A percentile compares a stretch with the other conserved stretches of the same genome.
phyloP scores from a whole-genome alignment of 1,140 invertebrate genomes.

The Aphelenchoides besseyi region DNA sequence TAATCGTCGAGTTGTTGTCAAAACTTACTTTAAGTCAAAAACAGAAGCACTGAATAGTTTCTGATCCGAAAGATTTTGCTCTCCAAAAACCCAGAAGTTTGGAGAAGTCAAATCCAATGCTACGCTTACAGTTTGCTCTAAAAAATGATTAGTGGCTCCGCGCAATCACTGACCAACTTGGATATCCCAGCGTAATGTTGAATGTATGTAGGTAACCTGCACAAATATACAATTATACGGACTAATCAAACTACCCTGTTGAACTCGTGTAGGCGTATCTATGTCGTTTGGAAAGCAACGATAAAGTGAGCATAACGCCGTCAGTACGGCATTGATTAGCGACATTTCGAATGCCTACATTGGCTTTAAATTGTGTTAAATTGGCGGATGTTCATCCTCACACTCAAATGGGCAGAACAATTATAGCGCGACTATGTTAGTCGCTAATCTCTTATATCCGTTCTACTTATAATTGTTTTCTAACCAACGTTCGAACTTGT shows the following conservation, averaged over 20 bases:
- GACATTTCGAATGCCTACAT: conserved; percentile 1
- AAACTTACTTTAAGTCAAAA: neutral
- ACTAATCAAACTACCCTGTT: neutral
- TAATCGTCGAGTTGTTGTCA: neutral
- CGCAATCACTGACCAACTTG: too few species aligned
- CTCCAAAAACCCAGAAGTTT: conserved; percentile 4
- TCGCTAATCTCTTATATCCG: too few species aligned
- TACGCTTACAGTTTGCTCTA: neutral
- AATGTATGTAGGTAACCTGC: conserved; percentile 4
- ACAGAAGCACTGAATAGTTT: neutral
- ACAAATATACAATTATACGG: neutral
- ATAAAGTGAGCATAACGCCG: neutral
- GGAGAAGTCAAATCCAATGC: conserved; percentile 9
- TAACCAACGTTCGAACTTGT: too few species aligned
- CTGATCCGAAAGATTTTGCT: neutral
- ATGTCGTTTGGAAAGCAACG: conserved; percentile 8
- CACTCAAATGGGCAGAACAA: too few species aligned
- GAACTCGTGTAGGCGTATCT: neutral
- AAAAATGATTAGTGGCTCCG: too few species aligned
- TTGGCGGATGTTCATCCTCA: too few species aligned
- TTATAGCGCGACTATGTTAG: too few species aligned
- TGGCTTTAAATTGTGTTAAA: too few species aligned
- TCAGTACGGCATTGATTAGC: neutral
- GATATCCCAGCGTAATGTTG: neutral
- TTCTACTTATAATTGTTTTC: too few species aligned